Conservation (phyloP, 2,888 invertebrate genomes). For the Caenorhabditis parvicauda region DNA sequence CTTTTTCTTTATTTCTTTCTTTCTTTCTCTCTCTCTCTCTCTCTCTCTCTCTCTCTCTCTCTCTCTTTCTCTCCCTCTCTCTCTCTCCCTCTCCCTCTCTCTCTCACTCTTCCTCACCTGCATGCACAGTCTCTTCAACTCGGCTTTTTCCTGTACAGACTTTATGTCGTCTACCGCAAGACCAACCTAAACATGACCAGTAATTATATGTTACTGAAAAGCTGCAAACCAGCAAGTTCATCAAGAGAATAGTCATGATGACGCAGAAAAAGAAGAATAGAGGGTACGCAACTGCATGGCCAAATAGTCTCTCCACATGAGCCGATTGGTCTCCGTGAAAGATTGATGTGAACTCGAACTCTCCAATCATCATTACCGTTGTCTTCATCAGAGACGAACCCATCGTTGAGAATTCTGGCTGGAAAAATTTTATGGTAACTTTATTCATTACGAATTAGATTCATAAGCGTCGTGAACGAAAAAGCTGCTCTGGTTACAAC, state of each 20-base stretch:
- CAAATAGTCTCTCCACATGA: conserved; percentile 29
- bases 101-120: conserved; percentile 15
- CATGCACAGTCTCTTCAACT: conserved; percentile 64
- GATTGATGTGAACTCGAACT: conserved; percentile 62
- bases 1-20: no score
- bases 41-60: no score
- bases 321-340: conserved; percentile 53
- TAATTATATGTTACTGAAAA: neutral
- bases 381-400: conserved; percentile 62
- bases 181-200: conserved; percentile 57
- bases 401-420: conserved; percentile 56
- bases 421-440: conserved; percentile 13
- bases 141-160: conserved; percentile 67
- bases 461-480: neutral
- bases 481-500: neutral
- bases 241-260: conserved; percentile 64
- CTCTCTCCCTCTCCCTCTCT: no score
- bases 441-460: neutral
- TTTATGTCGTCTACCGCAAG: conserved; percentile 69
- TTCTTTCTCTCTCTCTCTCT: no score
- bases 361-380: conserved; percentile 64
- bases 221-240: conserved; percentile 64
- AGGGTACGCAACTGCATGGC: conserved; percentile 61
- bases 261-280: conserved; percentile 64
- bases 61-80: no score